Conservation (phyloP, 2,113 vertebrate species). For the Pterocles orientalis region DNA sequence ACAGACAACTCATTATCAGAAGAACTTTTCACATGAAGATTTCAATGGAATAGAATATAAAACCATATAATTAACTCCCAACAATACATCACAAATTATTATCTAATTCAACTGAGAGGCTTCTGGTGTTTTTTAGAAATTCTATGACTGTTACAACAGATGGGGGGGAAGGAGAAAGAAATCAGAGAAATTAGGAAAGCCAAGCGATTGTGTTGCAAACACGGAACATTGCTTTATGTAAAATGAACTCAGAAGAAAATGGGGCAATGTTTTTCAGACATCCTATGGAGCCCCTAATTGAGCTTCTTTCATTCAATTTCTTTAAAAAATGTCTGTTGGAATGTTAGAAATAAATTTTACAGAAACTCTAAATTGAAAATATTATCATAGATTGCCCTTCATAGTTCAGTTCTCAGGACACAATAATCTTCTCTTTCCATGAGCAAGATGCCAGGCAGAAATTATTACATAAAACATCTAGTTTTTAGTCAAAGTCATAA, state of each 20-base stretch:
- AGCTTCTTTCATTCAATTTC: background rate
- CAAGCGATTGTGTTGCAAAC: background rate
- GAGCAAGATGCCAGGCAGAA: background rate
- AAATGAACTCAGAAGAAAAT: background rate
- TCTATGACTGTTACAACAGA: background rate
- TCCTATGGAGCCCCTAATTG: background rate
- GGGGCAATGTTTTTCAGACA: background rate
- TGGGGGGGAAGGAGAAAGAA: background rate
- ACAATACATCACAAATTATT: background rate
- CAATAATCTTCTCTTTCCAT: background rate
- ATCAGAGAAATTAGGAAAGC: background rate
- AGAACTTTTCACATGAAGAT: background rate
- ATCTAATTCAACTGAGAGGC: background rate
- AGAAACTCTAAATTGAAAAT: slow-evolving; percentile 10
- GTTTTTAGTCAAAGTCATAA: background rate
- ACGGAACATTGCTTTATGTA: background rate
- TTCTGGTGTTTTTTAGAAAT: background rate
- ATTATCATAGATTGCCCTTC: background rate
- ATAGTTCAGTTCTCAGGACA: background rate
- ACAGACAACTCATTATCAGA: background rate
- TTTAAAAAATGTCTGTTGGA: background rate
- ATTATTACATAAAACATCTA: background rate
- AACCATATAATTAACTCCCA: background rate
- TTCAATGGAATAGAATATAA: background rate
- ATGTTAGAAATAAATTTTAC: background rate